A percentile compares a stretch with the other conserved stretches of the same genome.
Evolutionary conservation across 2,113 vertebrate species (phyloP).

Genomic region (Myodes glareolus): DNA sequence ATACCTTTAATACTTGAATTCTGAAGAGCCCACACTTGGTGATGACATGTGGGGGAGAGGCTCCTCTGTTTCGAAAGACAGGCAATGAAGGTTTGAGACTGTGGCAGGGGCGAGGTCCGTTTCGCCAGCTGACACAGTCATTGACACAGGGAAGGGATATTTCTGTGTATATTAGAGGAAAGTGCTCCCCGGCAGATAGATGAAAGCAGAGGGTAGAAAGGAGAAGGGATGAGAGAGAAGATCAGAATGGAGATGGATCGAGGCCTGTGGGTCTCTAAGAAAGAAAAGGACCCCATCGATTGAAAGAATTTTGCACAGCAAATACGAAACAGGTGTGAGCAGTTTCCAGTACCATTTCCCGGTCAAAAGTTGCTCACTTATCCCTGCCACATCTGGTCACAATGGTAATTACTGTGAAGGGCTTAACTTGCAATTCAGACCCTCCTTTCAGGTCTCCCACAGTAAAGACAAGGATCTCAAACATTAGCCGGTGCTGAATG

Average conservation of each 20-base stretch:
- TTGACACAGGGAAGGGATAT: constrained; percentile 70
- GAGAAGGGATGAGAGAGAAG: constrained; percentile 37
- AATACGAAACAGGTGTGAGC: constrained; percentile 60
- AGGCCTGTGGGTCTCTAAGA: constrained; percentile 31
- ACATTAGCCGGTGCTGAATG: not conserved
- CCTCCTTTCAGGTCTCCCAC: not conserved
- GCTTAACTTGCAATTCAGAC: not conserved
- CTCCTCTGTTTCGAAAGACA: constrained; percentile 40
- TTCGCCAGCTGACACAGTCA: constrained; percentile 71
- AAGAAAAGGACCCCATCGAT: constrained; percentile 65
- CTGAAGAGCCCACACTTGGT: not conserved
- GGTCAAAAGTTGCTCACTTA: constrained; percentile 70
- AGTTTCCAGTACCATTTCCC: constrained; percentile 44
- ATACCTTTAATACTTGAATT: constrained; percentile 16
- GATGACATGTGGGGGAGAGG: not conserved
- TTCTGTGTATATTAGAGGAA: constrained; percentile 62
- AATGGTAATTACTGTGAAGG: constrained; percentile 44
- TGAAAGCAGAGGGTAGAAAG: constrained; percentile 49
- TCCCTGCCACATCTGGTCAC: constrained; percentile 58
- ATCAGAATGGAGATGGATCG: constrained; percentile 8
- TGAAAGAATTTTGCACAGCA: constrained; percentile 45
- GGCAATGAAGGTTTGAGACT: not conserved
- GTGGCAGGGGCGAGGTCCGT: not conserved
- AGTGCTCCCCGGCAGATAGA: constrained; percentile 38
- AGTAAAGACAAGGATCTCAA: constrained; percentile 48